Evolutionary conservation across 2,797 vertebrate genomes (phyloP).

Genomic region (Eulemur rubriventer): DNA sequence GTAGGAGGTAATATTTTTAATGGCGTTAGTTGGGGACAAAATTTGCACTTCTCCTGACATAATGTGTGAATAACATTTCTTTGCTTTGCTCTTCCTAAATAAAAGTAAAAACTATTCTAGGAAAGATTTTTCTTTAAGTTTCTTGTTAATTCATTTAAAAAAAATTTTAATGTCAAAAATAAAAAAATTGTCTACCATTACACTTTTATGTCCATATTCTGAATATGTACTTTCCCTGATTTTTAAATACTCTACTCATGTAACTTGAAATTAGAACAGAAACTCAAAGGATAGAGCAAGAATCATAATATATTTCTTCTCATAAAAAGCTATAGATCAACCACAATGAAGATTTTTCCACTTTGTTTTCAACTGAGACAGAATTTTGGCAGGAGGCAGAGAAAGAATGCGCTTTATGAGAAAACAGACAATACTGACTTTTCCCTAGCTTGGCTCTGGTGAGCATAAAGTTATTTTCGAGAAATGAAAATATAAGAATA

Average conservation of each 20-base stretch:
- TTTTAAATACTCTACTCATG: conserved; percentile 30
- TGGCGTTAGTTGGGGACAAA: background rate
- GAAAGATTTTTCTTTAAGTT: background rate
- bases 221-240: background rate
- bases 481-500: conserved; percentile 60
- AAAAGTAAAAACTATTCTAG: background rate
- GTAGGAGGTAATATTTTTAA: background rate
- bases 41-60: background rate
- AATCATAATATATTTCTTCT: conserved; percentile 51
- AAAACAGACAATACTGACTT: conserved; percentile 69
- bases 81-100: conserved; percentile 7
- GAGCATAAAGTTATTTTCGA: conserved; percentile 66
- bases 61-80: background rate
- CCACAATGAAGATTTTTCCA: conserved; percentile 70
- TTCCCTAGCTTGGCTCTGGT: conserved; percentile 45
- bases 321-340: conserved; percentile 63
- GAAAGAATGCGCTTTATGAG: conserved; percentile 67
- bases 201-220: background rate
- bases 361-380: conserved; percentile 69
- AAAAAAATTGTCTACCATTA: background rate
- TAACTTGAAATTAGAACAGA: conserved; percentile 42
- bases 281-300: conserved; percentile 35
- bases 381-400: conserved; percentile 63
- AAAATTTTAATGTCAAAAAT: background rate
- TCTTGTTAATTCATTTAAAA: background rate